These are phyloP conservation scores for Cydia strobilella DNA, from an alignment of 1,140 invertebrate genomes.

Conservation along the genomic window DNA sequence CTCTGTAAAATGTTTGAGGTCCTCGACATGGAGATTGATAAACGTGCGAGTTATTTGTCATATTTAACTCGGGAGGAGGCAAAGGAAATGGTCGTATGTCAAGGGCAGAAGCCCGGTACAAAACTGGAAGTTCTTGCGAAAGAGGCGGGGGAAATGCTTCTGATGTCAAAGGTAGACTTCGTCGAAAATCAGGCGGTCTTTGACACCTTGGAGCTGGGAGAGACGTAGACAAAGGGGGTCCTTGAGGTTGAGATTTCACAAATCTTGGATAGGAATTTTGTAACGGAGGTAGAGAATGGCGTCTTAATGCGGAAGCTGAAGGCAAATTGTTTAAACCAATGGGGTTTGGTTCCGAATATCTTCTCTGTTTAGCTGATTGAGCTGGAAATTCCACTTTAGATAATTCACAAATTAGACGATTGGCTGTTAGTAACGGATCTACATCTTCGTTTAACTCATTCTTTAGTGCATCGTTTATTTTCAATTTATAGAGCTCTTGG, in stretches of 20 bases:
- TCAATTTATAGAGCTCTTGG: slow-evolving; percentile 44
- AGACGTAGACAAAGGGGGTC: not conserved
- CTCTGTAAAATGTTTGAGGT: not conserved
- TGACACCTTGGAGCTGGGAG: not conserved
- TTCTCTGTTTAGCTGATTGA: slow-evolving; percentile 35
- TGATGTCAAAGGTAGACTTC: not conserved
- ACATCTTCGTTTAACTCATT: slow-evolving; percentile 17
- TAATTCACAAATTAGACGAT: slow-evolving; percentile 55
- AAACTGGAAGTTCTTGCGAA: not conserved
- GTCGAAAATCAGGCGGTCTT: not conserved
- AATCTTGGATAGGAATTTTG: not conserved
- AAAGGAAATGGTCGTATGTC: not conserved
- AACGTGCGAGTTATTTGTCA: not conserved
- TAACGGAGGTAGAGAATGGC: not conserved
- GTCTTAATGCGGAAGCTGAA: not conserved
- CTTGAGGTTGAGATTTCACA: not conserved
- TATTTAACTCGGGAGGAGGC: not conserved
- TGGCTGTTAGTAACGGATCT: slow-evolving; percentile 44
- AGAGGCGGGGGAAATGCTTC: not conserved
- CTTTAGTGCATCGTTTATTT: slow-evolving; percentile 40
- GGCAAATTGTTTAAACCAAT: not conserved
- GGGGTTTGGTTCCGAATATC: slow-evolving; percentile 30
- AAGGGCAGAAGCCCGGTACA: not conserved
- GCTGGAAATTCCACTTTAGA: slow-evolving; percentile 47
- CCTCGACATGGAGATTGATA: not conserved